These are phyloP conservation scores for Aldabrachelys gigantea DNA, from an alignment of 2,113 vertebrate genomes.

Conservation along the genomic window DNA sequence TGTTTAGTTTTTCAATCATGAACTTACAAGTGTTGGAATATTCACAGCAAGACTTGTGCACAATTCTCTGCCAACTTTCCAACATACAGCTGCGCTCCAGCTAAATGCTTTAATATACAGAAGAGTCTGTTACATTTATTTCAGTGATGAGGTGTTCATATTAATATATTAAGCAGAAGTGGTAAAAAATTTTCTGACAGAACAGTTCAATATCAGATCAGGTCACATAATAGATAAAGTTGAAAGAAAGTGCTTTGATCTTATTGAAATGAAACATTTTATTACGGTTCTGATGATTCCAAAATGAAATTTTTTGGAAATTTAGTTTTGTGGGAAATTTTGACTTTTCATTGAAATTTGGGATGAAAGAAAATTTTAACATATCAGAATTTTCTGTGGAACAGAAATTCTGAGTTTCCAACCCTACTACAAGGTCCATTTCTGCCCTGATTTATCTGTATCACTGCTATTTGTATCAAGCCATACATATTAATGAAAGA, in stretches of 20 bases:
- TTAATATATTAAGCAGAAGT: neutral
- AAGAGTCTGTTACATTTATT: neutral
- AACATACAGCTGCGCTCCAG: neutral
- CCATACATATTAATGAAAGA: neutral
- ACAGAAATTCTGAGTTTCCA: neutral
- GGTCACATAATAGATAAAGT: neutral
- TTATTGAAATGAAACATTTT: neutral
- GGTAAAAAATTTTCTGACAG: conserved; percentile 2
- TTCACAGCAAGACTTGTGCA: neutral
- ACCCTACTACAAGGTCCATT: neutral
- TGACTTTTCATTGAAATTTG: neutral
- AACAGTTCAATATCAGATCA: neutral
- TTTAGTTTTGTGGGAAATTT: fast-evolving
- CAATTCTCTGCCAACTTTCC: conserved; percentile 20
- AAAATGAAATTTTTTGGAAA: neutral
- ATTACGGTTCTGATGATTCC: neutral
- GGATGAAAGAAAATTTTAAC: neutral
- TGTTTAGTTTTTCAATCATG: conserved; percentile 31
- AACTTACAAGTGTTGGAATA: neutral
- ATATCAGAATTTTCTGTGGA: neutral
- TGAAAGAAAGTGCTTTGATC: neutral
- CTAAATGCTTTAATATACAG: fast-evolving
- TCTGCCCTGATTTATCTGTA: neutral
- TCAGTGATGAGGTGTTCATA: neutral
- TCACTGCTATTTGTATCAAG: neutral